These are phyloP conservation scores for Bombyx huttoni DNA, from an alignment of 2,888 invertebrate genomes.

Conservation along the genomic window DNA sequence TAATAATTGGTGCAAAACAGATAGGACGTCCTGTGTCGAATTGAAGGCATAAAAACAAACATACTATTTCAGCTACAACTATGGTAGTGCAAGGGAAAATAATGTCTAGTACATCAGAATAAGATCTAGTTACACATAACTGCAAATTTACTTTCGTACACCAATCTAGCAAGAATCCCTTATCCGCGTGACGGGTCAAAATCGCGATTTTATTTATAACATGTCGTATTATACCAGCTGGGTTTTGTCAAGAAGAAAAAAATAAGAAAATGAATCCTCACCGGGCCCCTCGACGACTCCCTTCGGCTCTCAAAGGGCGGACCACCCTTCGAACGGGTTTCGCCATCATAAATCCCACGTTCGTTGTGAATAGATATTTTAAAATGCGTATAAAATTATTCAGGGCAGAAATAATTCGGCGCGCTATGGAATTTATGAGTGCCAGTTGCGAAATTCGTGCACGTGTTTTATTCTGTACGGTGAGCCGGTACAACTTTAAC, in stretches of 20 bases:
- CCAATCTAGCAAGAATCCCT: slow-evolving; percentile 51
- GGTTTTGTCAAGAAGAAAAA: slow-evolving; percentile 66
- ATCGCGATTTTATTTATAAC: slow-evolving; percentile 72
- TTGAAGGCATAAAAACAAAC: slow-evolving; percentile 22
- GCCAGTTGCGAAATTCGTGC: slow-evolving; percentile 36
- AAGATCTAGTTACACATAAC: slow-evolving; percentile 5
- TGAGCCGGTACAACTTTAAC: not conserved
- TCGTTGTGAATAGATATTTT: slow-evolving; percentile 64
- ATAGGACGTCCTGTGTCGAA: slow-evolving; percentile 69
- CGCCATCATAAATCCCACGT: slow-evolving; percentile 66
- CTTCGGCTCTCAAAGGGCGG: slow-evolving; percentile 35
- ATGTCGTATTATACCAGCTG: slow-evolving; percentile 61
- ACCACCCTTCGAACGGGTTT: slow-evolving; percentile 68
- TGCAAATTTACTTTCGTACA: slow-evolving; percentile 11
- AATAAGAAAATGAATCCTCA: slow-evolving; percentile 53
- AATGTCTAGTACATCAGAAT: slow-evolving; percentile 11
- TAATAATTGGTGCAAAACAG: slow-evolving; percentile 67
- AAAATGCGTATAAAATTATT: slow-evolving; percentile 72
- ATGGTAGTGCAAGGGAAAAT: slow-evolving; percentile 13
- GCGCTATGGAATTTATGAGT: slow-evolving; percentile 45
- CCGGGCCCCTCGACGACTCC: slow-evolving; percentile 39
- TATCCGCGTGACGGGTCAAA: slow-evolving; percentile 66
- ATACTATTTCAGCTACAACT: slow-evolving; percentile 17
- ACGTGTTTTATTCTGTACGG: slow-evolving; percentile 33
- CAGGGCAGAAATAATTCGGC: slow-evolving; percentile 65